A percentile compares a stretch with the other conserved stretches of the same genome.
These are phyloP conservation scores for Mythimna albipuncta DNA, from an alignment of 2,888 invertebrate species.

Conservation along the genomic window DNA sequence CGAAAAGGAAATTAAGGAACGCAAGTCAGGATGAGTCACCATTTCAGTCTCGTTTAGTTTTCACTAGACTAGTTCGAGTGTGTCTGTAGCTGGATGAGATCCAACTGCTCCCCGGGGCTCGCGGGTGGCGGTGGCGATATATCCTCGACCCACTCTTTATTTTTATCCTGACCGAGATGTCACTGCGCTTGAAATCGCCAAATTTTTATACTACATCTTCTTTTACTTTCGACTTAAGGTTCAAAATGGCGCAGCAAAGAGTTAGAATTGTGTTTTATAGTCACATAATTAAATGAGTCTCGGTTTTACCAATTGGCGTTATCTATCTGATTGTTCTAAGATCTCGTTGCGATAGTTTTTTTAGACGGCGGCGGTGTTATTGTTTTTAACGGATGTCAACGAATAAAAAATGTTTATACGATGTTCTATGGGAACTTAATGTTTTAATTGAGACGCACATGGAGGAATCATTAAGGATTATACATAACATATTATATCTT, in stretches of 20 bases:
- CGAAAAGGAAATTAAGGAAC: conserved; percentile 44
- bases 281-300: conserved; percentile 32
- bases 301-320: conserved; percentile 55
- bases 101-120: conserved; percentile 65
- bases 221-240: conserved; percentile 38
- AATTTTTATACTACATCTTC: conserved; percentile 35
- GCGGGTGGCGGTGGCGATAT: conserved; percentile 59
- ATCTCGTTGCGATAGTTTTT: conserved; percentile 52
- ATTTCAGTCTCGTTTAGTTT: conserved; percentile 42
- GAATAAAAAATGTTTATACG: conserved; percentile 37
- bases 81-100: conserved; percentile 67
- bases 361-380: conserved; percentile 32
- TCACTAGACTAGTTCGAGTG: conserved; percentile 43
- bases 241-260: conserved; percentile 28
- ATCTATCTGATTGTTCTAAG: conserved; percentile 50
- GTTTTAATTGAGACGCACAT: conserved; percentile 50
- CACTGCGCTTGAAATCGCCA: conserved; percentile 51
- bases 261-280: conserved; percentile 18
- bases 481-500: neutral
- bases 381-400: conserved; percentile 47
- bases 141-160: conserved; percentile 68
- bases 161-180: conserved; percentile 67
- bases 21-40: conserved; percentile 45
- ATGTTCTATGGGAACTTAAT: conserved; percentile 48
- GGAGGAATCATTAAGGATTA: conserved; percentile 34